Conservation (phyloP, 2,797 vertebrate species). For the Podarcis siculus region DNA sequence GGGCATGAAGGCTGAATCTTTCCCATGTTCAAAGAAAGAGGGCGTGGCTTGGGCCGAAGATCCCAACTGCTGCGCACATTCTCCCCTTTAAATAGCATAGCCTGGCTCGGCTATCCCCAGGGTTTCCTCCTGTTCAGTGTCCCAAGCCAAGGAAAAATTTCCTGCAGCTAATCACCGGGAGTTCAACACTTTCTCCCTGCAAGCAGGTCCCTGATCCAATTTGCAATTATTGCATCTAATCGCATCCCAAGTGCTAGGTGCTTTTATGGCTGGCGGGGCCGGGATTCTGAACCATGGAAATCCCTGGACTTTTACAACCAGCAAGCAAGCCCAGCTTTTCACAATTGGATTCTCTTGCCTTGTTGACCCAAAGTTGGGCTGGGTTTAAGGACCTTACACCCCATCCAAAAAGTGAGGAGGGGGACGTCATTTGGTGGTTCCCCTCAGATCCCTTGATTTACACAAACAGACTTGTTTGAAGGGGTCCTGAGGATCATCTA, state of each 20-base stretch:
- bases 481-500: no score
- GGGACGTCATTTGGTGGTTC: no score
- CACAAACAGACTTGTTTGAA: no score
- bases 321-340: not conserved
- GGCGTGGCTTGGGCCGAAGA: constrained; percentile 45
- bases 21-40: constrained; percentile 44
- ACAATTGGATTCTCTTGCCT: not conserved
- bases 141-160: not conserved
- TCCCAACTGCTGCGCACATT: constrained; percentile 36
- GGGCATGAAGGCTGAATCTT: constrained; percentile 64
- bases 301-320: not conserved
- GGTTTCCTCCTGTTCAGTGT: not conserved
- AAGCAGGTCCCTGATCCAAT: not conserved
- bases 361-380: not conserved
- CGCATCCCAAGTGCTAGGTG: no score
- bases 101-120: not conserved
- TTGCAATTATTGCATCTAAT: not conserved
- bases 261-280: not conserved
- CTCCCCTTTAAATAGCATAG: constrained; percentile 1
- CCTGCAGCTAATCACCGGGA: not conserved
- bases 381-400: not conserved
- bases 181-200: not conserved
- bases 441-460: no score
- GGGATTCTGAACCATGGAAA: not conserved
- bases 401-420: not conserved